phyloP scores from a whole-genome alignment of 2,888 invertebrate genomes.

The Ashinkailepas kermadecensis region DNA sequence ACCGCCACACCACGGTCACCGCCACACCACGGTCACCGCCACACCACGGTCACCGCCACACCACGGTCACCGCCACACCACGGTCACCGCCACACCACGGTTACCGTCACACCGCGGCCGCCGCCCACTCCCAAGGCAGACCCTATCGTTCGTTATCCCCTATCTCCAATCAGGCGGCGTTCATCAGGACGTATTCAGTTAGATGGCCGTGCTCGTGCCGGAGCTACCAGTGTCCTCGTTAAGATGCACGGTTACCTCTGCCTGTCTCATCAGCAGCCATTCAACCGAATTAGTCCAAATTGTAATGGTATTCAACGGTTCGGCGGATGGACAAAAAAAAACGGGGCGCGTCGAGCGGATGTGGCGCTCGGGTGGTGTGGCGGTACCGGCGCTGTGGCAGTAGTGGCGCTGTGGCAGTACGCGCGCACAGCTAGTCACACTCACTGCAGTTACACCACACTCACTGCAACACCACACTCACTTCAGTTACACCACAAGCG shows the following conservation, averaged over 20 bases:
- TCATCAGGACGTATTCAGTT: conserved; percentile 14
- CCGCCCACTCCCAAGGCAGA: too few relatives aligned
- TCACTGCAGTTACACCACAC: too few relatives aligned
- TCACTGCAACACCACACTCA: too few relatives aligned
- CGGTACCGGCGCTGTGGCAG: neutral
- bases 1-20: too few relatives aligned
- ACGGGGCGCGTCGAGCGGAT: conserved; percentile 31
- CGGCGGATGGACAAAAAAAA: conserved; percentile 8
- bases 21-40: too few relatives aligned
- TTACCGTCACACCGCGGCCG: too few relatives aligned
- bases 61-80: too few relatives aligned
- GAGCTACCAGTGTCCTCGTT: neutral
- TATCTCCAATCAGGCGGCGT: conserved; percentile 13
- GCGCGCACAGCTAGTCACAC: too few relatives aligned
- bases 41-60: too few relatives aligned
- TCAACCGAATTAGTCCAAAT: conserved; percentile 17
- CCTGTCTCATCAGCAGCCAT: neutral
- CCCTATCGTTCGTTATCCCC: neutral
- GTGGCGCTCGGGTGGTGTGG: conserved; percentile 24
- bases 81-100: too few relatives aligned
- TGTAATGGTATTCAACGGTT: conserved; percentile 21
- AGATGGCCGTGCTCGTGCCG: neutral
- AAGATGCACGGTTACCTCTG: conserved; percentile 15
- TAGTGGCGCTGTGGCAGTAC: too few relatives aligned
- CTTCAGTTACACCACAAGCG: too few relatives aligned